Conservation (phyloP, 2,113 vertebrate species). For the Leptosomus discolor region DNA sequence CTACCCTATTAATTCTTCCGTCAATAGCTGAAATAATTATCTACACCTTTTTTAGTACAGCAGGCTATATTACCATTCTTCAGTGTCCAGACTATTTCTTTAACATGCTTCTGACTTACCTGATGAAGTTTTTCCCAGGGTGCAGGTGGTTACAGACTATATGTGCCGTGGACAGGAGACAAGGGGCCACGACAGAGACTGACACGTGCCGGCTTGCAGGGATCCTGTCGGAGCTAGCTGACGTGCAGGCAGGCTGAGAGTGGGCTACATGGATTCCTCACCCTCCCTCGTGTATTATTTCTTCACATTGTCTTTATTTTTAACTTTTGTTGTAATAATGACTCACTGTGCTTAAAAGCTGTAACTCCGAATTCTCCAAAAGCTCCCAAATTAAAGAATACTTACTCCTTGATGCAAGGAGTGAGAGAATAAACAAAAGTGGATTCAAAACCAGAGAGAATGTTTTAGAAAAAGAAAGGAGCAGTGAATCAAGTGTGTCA, state of each 20-base stretch:
- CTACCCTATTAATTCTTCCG: not conserved
- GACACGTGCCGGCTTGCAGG: not conserved
- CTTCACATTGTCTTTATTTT: not conserved
- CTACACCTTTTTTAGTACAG: not conserved
- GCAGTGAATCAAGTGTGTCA: not conserved
- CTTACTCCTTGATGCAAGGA: not conserved
- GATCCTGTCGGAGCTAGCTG: not conserved
- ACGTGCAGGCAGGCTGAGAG: not conserved
- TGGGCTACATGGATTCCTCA: not conserved
- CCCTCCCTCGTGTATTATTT: not conserved
- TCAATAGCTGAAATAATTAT: not conserved
- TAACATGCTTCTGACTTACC: not conserved
- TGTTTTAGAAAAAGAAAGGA: not conserved
- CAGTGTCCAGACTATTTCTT: not conserved
- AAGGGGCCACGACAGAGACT: not conserved
- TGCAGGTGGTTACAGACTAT: not conserved
- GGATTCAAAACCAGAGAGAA: not conserved
- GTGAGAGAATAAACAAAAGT: not conserved
- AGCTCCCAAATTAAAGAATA: not conserved
- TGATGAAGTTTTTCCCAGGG: not conserved
- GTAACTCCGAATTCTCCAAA: not conserved
- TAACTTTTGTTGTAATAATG: conserved; percentile 8
- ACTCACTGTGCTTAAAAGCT: conserved; percentile 21
- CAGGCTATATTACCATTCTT: not conserved
- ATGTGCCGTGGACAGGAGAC: not conserved